Conservation (phyloP, 2,888 invertebrate genomes). For the Rambutsinella grinnellia region DNA sequence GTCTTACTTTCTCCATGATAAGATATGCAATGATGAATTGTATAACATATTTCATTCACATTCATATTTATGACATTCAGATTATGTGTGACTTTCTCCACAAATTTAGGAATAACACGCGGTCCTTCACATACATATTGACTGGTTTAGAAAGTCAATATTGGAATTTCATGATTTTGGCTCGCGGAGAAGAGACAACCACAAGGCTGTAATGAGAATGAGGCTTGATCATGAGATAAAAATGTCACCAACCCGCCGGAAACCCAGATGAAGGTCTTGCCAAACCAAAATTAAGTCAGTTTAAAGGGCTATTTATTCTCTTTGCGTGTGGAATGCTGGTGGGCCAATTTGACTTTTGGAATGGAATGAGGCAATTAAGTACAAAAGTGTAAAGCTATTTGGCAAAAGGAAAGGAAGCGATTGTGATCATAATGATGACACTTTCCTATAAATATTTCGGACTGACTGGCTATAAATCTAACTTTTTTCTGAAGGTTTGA, state of each 20-base stretch:
- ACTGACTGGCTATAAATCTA: too few species aligned
- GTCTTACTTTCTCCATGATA: not conserved
- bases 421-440: too few species aligned
- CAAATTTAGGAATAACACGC: conserved; percentile 3
- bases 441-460: too few species aligned
- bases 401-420: not conserved
- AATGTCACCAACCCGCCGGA: not conserved
- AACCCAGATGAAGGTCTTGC: not conserved
- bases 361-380: not conserved
- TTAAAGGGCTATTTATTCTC: conserved; percentile 3
- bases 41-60: not conserved
- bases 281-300: conserved; percentile 17
- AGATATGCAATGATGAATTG: not conserved
- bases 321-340: conserved; percentile 1
- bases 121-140: conserved; percentile 3
- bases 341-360: too few species aligned
- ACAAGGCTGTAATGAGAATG: conserved; percentile 1
- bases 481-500: too few species aligned
- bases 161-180: not conserved
- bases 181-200: conserved; percentile 3
- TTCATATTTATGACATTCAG: not conserved
- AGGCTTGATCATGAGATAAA: conserved; percentile 7
- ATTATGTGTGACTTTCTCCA: too few species aligned
- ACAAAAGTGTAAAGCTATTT: not conserved
- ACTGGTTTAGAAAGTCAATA: not conserved